Base-by-base conservation (phyloP, 23 tunicate genomes). In the Trididemnum nubilum region DNA sequence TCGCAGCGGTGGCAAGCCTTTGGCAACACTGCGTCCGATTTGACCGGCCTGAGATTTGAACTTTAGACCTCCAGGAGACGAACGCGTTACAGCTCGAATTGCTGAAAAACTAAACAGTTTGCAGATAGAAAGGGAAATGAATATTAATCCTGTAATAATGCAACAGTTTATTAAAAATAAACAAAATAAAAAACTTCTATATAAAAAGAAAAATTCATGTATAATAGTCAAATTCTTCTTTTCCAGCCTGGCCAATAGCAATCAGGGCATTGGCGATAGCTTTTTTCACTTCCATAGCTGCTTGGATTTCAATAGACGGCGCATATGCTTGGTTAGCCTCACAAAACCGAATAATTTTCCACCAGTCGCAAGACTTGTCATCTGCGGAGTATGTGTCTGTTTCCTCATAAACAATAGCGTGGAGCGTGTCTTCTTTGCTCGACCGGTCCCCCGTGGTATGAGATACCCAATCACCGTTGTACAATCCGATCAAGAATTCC, bases 191-290 rank as follows among this genome's bases (percentile, higher is more conserved):
- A n/a, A n/a, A n/a, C n/a, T n/a, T n/a, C n/a, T n/a, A n/a, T n/a
- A n/a, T n/a, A n/a, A n/a, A n/a, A n/a, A n/a, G n/a, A n/a, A n/a
- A n/a, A n/a, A 66, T n/a, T 83, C 52, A 93, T 15, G 90, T 93
- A 54, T 93, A 93, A 63, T 93, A 93, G 64, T 93, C 98, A 64
- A 93, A 93, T 74, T 87, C 81, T 60, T 84, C 93, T 64, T 85
- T 93, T 49, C 89, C 98, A 65, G 90, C 89, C 57, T 81, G 84
- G 0, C 86, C 98, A 36, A 93, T 84, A 9, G 77, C 79, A 19
- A 49, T 44, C 18, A 93, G 34, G 1, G 93, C 76, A 38, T 67
- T 80, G 36, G 32, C 31, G 7, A 87, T 65, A 7, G 87, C 70
- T 30, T 39, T 58, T 63, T 86, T 83, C 64, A 91, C 97, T 0